These are phyloP conservation scores for Cichlasoma orientale DNA, from an alignment of 2,797 vertebrate species.

Conservation along the genomic window DNA sequence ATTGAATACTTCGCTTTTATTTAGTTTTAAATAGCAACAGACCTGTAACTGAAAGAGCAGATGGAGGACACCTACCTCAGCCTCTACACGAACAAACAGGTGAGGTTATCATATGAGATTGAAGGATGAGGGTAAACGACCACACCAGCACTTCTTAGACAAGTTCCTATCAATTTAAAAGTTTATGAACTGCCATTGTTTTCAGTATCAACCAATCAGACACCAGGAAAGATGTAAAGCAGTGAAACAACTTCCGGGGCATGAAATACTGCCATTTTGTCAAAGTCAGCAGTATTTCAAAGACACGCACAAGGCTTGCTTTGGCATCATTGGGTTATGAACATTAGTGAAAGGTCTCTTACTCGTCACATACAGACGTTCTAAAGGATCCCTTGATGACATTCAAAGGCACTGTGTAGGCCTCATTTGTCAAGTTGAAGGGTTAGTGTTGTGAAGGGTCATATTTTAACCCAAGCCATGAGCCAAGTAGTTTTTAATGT, in stretches of 20 bases:
- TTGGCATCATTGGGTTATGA: background rate
- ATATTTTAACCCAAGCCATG: too few relatives aligned
- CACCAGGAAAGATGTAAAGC: background rate
- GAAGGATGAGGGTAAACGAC: background rate
- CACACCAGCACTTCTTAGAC: background rate
- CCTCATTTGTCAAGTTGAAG: too few relatives aligned
- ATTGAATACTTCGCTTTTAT: background rate
- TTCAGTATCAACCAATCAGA: background rate
- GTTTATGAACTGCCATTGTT: background rate
- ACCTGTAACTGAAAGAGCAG: background rate
- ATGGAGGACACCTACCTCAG: background rate
- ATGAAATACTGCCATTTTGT: too few relatives aligned
- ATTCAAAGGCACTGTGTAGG: too few relatives aligned
- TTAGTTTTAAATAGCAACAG: background rate
- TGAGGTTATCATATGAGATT: background rate
- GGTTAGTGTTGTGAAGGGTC: too few relatives aligned
- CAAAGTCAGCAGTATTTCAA: background rate
- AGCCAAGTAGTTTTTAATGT: background rate
- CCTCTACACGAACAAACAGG: background rate
- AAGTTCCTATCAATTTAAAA: background rate
- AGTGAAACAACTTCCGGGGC: background rate
- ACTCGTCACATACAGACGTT: too few relatives aligned
- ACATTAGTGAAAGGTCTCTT: background rate
- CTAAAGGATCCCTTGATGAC: too few relatives aligned
- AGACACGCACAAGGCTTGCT: background rate